These are phyloP conservation scores for Progne subis DNA, from an alignment of 2,113 vertebrate species.

Conservation along the genomic window DNA sequence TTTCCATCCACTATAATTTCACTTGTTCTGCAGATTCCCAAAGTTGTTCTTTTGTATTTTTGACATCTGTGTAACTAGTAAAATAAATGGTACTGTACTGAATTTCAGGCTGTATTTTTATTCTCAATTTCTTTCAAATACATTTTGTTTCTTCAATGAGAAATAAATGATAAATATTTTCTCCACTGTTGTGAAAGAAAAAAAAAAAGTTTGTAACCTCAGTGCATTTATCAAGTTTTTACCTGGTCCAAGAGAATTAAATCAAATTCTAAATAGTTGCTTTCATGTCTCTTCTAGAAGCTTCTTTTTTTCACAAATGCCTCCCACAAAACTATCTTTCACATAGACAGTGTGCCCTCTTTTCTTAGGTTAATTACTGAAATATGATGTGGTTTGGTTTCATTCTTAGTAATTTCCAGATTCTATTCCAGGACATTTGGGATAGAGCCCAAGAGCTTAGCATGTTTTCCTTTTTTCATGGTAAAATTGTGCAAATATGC, in stretches of 20 bases:
- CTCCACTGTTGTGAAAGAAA: neutral
- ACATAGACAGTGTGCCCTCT: conserved; percentile 72
- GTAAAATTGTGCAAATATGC: conserved; percentile 90
- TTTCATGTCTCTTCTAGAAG: conserved; percentile 60
- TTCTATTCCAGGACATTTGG: conserved; percentile 89
- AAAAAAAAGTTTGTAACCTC: neutral
- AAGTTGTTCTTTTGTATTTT: conserved; percentile 36
- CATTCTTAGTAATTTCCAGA: conserved; percentile 83
- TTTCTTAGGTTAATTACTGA: conserved; percentile 85
- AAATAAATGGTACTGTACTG: neutral
- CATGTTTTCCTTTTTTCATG: conserved; percentile 89
- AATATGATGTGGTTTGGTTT: conserved; percentile 83
- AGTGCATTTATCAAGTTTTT: conserved; percentile 66
- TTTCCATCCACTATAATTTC: neutral
- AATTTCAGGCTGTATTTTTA: conserved; percentile 16
- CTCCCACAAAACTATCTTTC: conserved; percentile 66
- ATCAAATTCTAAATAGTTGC: conserved; percentile 61
- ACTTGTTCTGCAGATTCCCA: neutral
- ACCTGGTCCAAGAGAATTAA: conserved; percentile 63
- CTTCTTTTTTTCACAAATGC: conserved; percentile 61
- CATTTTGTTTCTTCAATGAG: neutral
- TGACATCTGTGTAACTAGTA: neutral
- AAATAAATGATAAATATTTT: conserved; percentile 42
- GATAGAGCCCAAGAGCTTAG: conserved; percentile 88
- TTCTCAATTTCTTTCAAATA: conserved; percentile 12